Evolutionary conservation across 2,113 vertebrate species (phyloP).

Genomic region (Prietella phreatophila): DNA sequence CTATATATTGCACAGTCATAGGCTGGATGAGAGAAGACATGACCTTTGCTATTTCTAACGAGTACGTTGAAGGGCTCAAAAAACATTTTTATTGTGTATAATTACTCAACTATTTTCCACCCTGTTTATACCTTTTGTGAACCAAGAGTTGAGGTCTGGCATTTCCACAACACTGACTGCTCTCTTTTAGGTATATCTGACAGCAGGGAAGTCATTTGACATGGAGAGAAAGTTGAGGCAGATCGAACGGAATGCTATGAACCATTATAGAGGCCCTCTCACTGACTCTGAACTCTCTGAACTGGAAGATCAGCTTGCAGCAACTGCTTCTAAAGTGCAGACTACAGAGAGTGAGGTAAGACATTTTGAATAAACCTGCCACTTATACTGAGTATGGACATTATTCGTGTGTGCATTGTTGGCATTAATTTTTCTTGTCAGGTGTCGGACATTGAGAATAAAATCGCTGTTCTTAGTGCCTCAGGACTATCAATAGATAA

Average conservation of each 20-base stretch:
- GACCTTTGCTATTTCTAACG: background rate
- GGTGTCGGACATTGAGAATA: conserved; percentile 88
- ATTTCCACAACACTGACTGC: background rate
- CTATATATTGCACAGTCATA: background rate
- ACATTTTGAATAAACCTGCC: background rate
- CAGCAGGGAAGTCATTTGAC: conserved; percentile 67
- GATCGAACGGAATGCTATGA: conserved; percentile 65
- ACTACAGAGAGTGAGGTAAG: conserved; percentile 78
- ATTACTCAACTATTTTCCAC: background rate
- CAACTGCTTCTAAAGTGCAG: conserved; percentile 75
- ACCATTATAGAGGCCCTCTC: conserved; percentile 60
- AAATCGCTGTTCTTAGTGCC: conserved; percentile 80
- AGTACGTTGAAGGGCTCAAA: background rate
- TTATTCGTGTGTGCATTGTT: background rate
- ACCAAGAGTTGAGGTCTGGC: background rate
- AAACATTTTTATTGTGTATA: background rate
- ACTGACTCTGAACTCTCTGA: conserved; percentile 83
- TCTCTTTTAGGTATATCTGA: conserved; percentile 75
- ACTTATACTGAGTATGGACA: background rate
- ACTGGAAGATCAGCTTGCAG: conserved; percentile 85
- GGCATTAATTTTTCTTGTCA: conserved; percentile 54
- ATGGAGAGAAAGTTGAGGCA: conserved; percentile 64
- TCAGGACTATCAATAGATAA: conserved; percentile 70
- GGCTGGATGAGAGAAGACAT: background rate
- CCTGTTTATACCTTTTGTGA: background rate